A percentile compares a stretch with the other conserved stretches of the same genome.
phyloP scores from a whole-genome alignment of 2,888 invertebrate genomes.

The Schizotus pectinicornis region DNA sequence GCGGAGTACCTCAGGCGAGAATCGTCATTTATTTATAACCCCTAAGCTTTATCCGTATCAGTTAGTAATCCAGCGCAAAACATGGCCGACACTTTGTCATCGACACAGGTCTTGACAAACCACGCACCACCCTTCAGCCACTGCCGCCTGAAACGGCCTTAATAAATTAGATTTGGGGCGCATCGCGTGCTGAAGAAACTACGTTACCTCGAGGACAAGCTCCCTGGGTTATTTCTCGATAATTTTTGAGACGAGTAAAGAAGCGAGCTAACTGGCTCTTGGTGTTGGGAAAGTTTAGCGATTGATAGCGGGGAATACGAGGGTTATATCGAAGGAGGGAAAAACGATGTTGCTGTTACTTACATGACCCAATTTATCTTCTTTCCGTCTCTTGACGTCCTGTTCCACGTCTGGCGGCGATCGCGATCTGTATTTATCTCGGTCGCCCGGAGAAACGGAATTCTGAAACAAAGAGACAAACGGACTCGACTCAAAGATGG shows the following conservation, averaged over 20 bases:
- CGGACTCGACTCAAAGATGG: background rate
- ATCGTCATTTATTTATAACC: conserved; percentile 52
- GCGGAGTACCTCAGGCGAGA: conserved; percentile 43
- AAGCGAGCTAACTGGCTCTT: background rate
- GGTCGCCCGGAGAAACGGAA: conserved; percentile 83
- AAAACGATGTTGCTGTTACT: conserved; percentile 54
- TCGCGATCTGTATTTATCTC: conserved; percentile 82
- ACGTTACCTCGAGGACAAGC: conserved; percentile 2
- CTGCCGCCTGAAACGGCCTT: conserved; percentile 12
- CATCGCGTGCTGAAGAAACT: background rate
- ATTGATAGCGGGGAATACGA: background rate
- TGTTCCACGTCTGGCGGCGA: conserved; percentile 73
- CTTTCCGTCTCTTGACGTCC: conserved; percentile 78
- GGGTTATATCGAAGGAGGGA: conserved; percentile 5
- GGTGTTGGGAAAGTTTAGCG: background rate
- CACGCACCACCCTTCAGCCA: conserved; percentile 17
- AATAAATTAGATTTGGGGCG: conserved; percentile 25
- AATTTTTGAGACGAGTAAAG: background rate
- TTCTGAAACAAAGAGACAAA: conserved; percentile 65
- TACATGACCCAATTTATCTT: conserved; percentile 84
- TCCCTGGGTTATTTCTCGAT: conserved; percentile 4
- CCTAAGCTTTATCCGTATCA: conserved; percentile 48
- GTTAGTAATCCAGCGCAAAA: conserved; percentile 47
- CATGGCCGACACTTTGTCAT: conserved; percentile 52
- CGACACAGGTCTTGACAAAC: conserved; percentile 47